Percentiles rank a stretch among this genome's conserved stretches.
Conservation (phyloP, 2,797 vertebrate genomes). For the Triplophysa yarkandensis region DNA sequence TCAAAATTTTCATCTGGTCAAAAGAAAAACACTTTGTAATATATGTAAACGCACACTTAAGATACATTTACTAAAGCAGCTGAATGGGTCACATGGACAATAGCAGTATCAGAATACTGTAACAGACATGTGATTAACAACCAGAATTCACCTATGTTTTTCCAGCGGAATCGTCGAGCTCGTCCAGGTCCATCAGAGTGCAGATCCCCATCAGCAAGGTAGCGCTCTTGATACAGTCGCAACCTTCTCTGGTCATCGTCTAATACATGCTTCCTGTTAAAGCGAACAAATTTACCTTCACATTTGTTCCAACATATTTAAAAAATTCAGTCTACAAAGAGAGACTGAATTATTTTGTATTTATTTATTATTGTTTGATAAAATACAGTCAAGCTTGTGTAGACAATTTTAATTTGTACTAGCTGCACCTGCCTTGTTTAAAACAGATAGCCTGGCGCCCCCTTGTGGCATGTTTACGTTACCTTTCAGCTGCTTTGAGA, state of each 20-base stretch:
- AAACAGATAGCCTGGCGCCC: background rate
- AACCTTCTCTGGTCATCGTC: slow-evolving; percentile 93
- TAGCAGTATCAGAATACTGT: background rate
- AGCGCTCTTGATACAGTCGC: slow-evolving; percentile 91
- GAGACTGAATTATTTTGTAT: no score
- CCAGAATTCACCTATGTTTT: slow-evolving; percentile 79
- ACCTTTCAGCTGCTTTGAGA: background rate
- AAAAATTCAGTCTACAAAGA: background rate
- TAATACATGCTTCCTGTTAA: slow-evolving; percentile 88
- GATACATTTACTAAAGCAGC: background rate
- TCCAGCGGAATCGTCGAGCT: slow-evolving; percentile 92
- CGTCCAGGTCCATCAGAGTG: slow-evolving; percentile 94
- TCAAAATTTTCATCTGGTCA: slow-evolving; percentile 83
- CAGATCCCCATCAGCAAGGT: slow-evolving; percentile 92
- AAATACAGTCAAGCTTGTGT: background rate
- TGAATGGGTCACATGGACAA: background rate
- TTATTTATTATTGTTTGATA: background rate
- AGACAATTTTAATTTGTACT: background rate
- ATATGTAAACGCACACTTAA: background rate
- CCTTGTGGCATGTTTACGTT: slow-evolving; percentile 10
- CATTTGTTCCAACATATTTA: background rate
- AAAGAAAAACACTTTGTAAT: background rate
- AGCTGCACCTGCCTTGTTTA: background rate
- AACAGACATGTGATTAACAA: background rate
- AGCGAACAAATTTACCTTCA: background rate